These are phyloP conservation scores for Synanthedon vespiformis DNA, from an alignment of 2,888 invertebrate genomes.

Conservation along the genomic window DNA sequence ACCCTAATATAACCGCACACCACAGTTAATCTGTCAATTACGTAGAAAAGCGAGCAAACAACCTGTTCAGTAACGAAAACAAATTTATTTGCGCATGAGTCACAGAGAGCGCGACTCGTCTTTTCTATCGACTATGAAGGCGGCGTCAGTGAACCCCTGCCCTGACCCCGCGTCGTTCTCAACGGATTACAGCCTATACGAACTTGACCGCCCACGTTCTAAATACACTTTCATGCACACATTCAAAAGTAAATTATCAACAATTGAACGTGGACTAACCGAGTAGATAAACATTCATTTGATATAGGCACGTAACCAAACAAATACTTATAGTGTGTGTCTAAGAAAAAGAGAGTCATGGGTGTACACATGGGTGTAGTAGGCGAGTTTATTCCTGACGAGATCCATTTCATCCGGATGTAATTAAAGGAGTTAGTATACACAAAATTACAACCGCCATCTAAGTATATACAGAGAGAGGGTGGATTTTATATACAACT, in stretches of 20 bases:
- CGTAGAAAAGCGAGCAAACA: conserved; percentile 39
- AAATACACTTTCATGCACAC: conserved; percentile 3
- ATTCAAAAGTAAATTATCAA: background rate
- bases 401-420: no score
- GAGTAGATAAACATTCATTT: background rate
- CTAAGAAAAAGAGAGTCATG: no score
- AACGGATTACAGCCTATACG: conserved; percentile 34
- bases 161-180: conserved; percentile 36
- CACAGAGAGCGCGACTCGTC: conserved; percentile 28
- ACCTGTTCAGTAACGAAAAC: conserved; percentile 37
- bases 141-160: conserved; percentile 40
- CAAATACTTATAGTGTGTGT: no score
- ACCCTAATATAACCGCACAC: conserved; percentile 33
- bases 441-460: no score
- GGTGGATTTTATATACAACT: no score
- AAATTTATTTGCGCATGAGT: conserved; percentile 41
- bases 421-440: no score
- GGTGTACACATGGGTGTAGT: no score
- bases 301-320: background rate
- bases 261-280: background rate
- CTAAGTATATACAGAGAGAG: no score
- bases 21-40: conserved; percentile 29
- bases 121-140: conserved; percentile 18
- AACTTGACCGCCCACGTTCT: conserved; percentile 60
- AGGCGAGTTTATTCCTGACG: no score